phyloP scores from a whole-genome alignment of 2,888 invertebrate genomes.

The Julus scandinavius region DNA sequence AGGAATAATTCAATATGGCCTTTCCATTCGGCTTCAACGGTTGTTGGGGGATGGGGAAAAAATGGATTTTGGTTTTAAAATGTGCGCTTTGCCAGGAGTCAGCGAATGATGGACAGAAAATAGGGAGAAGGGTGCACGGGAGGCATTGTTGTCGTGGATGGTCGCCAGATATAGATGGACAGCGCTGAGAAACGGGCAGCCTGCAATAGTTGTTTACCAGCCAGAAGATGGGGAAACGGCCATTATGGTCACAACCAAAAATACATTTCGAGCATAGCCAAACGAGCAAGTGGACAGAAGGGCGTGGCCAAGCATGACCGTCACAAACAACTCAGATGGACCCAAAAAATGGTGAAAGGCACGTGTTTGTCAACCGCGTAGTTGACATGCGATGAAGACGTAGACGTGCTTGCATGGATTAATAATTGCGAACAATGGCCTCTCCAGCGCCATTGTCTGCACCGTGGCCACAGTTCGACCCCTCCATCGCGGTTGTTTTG shows the following conservation, averaged over 20 bases:
- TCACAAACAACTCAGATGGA: background rate
- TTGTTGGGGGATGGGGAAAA: background rate
- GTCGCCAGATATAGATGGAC: constrained; percentile 27
- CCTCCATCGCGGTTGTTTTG: background rate
- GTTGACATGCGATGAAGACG: constrained; percentile 39
- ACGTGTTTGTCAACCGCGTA: constrained; percentile 29
- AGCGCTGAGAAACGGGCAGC: constrained; percentile 49
- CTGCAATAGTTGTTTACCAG: constrained; percentile 48
- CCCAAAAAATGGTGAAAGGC: background rate
- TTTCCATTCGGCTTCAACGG: background rate
- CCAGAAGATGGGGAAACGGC: background rate
- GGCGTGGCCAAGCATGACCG: constrained; percentile 18
- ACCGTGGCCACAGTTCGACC: background rate
- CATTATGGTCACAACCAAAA: background rate
- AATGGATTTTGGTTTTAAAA: constrained; percentile 4
- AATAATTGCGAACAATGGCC: constrained; percentile 13
- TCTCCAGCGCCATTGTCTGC: background rate
- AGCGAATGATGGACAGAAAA: constrained; percentile 4
- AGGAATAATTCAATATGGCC: constrained; percentile 33
- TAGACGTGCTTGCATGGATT: background rate
- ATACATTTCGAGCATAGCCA: background rate
- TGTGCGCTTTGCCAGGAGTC: constrained; percentile 27
- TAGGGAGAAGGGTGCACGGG: background rate
- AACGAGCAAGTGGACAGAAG: background rate
- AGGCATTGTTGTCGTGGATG: background rate